phyloP scores from a whole-genome alignment of 2,888 invertebrate species.

The Gibbula magus region DNA sequence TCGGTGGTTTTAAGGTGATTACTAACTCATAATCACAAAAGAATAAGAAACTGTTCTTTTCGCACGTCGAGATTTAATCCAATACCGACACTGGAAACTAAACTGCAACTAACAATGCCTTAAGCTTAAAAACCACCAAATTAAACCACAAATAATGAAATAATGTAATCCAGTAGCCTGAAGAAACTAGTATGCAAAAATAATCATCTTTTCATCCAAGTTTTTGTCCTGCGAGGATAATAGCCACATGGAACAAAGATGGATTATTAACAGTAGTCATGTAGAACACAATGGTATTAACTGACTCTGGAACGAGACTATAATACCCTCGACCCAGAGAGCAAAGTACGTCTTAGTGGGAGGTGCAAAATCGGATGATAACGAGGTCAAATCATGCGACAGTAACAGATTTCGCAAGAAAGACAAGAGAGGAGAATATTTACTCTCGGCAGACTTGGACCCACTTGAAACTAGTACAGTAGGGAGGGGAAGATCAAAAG shows the following conservation, averaged over 20 bases:
- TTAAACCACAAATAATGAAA: background rate
- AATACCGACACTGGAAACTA: no score
- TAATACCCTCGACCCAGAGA: conserved; percentile 1
- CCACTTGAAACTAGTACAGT: background rate
- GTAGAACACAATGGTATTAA: conserved; percentile 9
- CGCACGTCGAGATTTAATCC: no score
- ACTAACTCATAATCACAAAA: no score
- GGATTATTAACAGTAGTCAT: background rate
- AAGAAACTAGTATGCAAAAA: conserved; percentile 2
- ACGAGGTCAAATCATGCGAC: background rate
- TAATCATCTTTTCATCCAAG: background rate
- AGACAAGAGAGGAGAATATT: background rate
- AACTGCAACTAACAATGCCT: background rate
- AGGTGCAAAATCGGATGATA: background rate
- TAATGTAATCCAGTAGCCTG: background rate
- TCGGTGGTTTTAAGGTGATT: no score
- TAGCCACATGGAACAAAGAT: background rate
- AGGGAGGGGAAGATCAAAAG: background rate
- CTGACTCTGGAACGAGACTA: conserved; percentile 1
- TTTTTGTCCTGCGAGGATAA: background rate
- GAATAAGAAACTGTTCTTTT: no score
- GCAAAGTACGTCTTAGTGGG: conserved; percentile 12
- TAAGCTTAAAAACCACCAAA: background rate
- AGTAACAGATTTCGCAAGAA: conserved; percentile 6
- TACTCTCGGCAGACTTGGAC: background rate